Conservation (phyloP, 2,888 invertebrate species). For the Onchidella celtica region DNA sequence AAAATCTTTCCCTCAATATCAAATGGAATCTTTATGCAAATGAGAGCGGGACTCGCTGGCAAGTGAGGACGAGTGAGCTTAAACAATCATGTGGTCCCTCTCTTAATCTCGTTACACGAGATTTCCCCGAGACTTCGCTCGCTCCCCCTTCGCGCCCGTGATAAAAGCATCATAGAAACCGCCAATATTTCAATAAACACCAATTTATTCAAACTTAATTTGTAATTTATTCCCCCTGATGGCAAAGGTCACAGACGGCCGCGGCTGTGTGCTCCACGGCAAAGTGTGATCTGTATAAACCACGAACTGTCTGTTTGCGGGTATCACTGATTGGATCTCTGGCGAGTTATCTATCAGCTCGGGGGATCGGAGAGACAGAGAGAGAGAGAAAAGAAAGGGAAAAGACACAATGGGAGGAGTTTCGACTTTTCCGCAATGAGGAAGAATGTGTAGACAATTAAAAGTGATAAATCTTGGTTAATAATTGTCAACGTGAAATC, state of each 20-base stretch:
- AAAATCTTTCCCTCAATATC: conserved; percentile 22
- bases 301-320: not conserved
- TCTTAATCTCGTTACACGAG: conserved; percentile 34
- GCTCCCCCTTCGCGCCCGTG: not conserved
- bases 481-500: not conserved
- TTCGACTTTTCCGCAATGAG: not conserved
- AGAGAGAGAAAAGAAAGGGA: not conserved
- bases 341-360: conserved; percentile 1
- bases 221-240: conserved; percentile 24
- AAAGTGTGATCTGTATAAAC: conserved; percentile 23
- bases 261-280: not conserved
- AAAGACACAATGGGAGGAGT: not conserved
- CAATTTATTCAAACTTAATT: conserved; percentile 43
- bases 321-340: not conserved
- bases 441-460: not conserved
- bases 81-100: conserved; percentile 24
- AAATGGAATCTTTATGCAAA: conserved; percentile 51
- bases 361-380: not conserved
- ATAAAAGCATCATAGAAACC: conserved; percentile 24
- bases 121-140: not conserved
- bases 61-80: conserved; percentile 22
- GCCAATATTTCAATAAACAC: conserved; percentile 33
- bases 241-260: conserved; percentile 20
- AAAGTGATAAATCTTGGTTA: not conserved
- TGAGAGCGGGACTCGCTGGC: conserved; percentile 20